Base-by-base conservation (phyloP, 2,797 vertebrate genomes). In the Sciurus carolinensis region DNA sequence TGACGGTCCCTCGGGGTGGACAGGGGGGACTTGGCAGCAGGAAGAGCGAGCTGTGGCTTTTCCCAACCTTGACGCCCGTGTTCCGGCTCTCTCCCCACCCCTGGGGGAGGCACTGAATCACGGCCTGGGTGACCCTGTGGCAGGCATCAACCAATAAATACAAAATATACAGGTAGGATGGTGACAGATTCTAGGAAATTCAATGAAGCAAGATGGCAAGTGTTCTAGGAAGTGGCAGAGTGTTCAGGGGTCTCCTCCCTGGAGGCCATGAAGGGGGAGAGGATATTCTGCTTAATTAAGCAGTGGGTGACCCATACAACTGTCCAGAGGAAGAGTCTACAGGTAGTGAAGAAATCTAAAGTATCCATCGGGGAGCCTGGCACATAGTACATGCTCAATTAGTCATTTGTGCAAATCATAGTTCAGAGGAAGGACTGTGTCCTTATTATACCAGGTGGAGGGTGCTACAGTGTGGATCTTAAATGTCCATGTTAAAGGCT, bases 371-470 rank as follows among this genome's bases (percentile, higher is more conserved):
- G 26, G 39, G 39, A 28, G 28, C 69, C 59, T 36, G n/a, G n/a
- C 24, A 33, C n/a, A 14, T 7, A 64, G 42, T 14, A 33, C 42
- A 5, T 52, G 33, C 84, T 87, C 44, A 57, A 24, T 54, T 62
- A 71, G 7, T 26, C 39, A 0, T n/a, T n/a, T 7, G 1, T 10
- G 30, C 30, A 18, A 18, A 0, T 50, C 66, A 33, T 1, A 42
- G 73, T 22, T 44, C 72, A 33, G 82, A 42, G 20, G 5, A 11
- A 87, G 17, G 2, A 22, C 15, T 6, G 0, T 33, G 9, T 59
- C 54, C 47, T 86, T 76, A 18, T 30, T 50, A 42, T 33, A 33
- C 18, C 20, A 50, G 62, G 26, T 33, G 17, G 24, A 36, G 8
- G 28, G 11, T 30, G 11, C 81, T n/a, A 24, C 1, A 33, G 73